phyloP scores from a whole-genome alignment of 2,888 invertebrate genomes.

The Cosmorhoe ocellata region DNA sequence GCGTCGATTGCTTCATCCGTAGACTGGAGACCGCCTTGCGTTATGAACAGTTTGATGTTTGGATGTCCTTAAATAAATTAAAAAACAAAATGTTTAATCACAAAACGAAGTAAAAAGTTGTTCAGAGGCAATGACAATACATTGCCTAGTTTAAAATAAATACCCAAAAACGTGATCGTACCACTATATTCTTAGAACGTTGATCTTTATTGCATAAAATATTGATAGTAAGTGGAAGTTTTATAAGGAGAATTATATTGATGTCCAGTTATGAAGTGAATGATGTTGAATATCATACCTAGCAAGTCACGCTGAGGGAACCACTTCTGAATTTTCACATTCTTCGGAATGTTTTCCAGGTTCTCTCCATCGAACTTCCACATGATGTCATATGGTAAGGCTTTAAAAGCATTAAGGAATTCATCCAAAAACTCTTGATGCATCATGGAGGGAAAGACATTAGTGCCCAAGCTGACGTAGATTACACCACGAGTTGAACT shows the following conservation, averaged over 20 bases:
- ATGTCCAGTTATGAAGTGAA: too few relatives aligned
- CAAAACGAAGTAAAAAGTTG: too few relatives aligned
- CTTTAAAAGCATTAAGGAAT: constrained; percentile 38
- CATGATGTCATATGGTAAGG: constrained; percentile 39
- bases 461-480: constrained; percentile 46
- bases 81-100: background rate
- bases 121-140: too few relatives aligned
- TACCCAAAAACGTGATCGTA: too few relatives aligned
- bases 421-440: constrained; percentile 33
- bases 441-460: constrained; percentile 37
- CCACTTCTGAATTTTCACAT: constrained; percentile 43
- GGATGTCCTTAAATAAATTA: constrained; percentile 45
- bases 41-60: constrained; percentile 62
- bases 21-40: constrained; percentile 64
- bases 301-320: constrained; percentile 43
- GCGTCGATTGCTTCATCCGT: constrained; percentile 59
- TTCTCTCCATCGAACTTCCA: constrained; percentile 43
- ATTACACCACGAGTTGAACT: constrained; percentile 39
- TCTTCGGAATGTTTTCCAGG: constrained; percentile 33
- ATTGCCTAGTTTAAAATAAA: too few relatives aligned
- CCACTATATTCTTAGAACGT: too few relatives aligned
- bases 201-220: too few relatives aligned
- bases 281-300: constrained; percentile 12
- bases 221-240: too few relatives aligned
- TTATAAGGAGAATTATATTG: too few relatives aligned